Percentiles rank a stretch among this genome's conserved stretches.
Conservation (phyloP, 2,113 vertebrate genomes). For the Pseudonaja textilis region DNA sequence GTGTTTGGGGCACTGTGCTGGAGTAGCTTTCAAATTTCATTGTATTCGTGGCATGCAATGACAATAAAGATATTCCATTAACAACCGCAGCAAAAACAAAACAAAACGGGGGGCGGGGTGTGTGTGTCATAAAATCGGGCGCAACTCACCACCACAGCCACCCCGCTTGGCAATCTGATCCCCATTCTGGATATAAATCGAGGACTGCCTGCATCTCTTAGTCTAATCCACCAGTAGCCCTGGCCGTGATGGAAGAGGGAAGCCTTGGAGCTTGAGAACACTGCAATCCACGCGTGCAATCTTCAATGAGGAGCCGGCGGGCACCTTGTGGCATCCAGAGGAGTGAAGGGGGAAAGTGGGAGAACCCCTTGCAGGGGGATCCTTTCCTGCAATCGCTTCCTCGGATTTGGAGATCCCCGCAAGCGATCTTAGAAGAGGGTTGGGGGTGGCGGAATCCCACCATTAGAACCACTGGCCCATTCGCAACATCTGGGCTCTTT, state of each 20-base stretch:
- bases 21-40: no score
- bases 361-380: no score
- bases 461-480: not conserved
- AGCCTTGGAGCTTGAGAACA: not conserved
- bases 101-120: no score
- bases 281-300: not conserved
- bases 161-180: not conserved
- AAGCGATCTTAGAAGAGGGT: not conserved
- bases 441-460: not conserved
- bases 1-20: no score
- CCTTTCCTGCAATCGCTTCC: not conserved
- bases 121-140: no score
- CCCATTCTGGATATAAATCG: not conserved
- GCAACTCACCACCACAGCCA: not conserved
- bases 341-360: not conserved
- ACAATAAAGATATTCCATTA: not conserved
- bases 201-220: not conserved
- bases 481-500: not conserved
- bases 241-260: no score
- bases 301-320: not conserved
- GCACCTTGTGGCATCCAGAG: not conserved
- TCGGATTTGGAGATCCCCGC: not conserved
- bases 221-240: not conserved
- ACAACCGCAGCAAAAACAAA: not conserved
- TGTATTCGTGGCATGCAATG: no score